Conservation (phyloP, 2,888 invertebrate species). For the Chymomyza caudatula region DNA sequence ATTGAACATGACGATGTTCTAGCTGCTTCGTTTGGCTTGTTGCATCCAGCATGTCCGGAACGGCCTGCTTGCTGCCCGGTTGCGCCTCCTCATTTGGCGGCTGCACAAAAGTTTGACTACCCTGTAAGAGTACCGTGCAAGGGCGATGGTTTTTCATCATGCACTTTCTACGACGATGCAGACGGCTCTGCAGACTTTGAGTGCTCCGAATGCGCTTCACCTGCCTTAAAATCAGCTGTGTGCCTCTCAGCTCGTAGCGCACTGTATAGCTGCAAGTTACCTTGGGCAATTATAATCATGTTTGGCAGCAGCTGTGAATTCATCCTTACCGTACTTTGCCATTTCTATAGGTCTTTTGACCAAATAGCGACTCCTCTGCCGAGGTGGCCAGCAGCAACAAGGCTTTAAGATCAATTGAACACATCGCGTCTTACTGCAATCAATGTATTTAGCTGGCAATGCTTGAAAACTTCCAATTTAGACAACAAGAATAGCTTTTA, state of each 20-base stretch:
- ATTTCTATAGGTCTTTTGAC: conserved; percentile 27
- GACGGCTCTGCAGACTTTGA: background rate
- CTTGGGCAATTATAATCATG: no score
- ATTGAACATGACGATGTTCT: background rate
- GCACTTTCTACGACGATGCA: background rate
- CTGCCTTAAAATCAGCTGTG: conserved; percentile 21
- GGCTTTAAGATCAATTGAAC: conserved; percentile 32
- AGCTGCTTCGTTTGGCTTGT: background rate
- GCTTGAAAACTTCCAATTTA: conserved; percentile 31
- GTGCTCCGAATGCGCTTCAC: background rate
- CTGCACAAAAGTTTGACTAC: background rate
- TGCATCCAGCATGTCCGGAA: background rate
- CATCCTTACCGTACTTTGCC: conserved; percentile 36
- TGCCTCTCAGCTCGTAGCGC: conserved; percentile 27
- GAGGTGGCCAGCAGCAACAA: conserved; percentile 28
- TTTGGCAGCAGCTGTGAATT: background rate
- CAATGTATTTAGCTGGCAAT: background rate
- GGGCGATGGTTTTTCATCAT: background rate
- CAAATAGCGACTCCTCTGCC: background rate
- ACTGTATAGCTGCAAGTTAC: conserved; percentile 30
- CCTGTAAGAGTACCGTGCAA: background rate
- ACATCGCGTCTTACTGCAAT: conserved; percentile 9
- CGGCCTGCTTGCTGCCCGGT: background rate
- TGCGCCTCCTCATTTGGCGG: background rate
- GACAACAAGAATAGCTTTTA: conserved; percentile 9